These are phyloP conservation scores for Habrosyne pyritoides DNA, from an alignment of 2,888 invertebrate genomes.

Conservation along the genomic window DNA sequence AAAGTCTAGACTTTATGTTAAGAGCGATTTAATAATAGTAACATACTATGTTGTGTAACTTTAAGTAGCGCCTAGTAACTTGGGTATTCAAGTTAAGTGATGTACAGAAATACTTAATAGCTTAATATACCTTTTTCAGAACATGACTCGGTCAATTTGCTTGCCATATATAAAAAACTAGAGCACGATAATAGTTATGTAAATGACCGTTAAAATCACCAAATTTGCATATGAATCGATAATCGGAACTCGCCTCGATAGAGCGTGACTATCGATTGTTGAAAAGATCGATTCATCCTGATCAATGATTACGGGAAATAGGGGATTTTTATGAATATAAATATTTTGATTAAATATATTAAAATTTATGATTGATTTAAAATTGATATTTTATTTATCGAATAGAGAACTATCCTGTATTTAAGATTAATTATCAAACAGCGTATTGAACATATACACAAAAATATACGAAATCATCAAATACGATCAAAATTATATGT, in stretches of 20 bases:
- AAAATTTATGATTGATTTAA: too few relatives aligned
- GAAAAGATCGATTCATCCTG: constrained; percentile 33
- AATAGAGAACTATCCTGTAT: too few relatives aligned
- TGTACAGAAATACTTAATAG: not conserved
- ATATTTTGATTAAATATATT: not conserved
- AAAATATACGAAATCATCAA: too few relatives aligned
- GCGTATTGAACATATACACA: too few relatives aligned
- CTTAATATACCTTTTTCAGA: not conserved
- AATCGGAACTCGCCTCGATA: constrained; percentile 28
- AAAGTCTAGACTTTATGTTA: too few relatives aligned
- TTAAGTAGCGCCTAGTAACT: too few relatives aligned
- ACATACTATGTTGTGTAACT: too few relatives aligned
- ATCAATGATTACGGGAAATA: constrained; percentile 40
- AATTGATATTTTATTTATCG: too few relatives aligned
- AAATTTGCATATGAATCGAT: constrained; percentile 54
- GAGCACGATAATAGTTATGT: not conserved
- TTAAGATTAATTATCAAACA: too few relatives aligned
- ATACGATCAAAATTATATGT: too few relatives aligned
- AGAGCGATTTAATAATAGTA: too few relatives aligned
- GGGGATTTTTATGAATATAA: constrained; percentile 16
- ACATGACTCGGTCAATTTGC: not conserved
- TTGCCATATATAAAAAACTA: not conserved
- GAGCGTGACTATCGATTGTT: constrained; percentile 49
- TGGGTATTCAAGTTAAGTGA: too few relatives aligned
- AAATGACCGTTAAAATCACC: not conserved